These are phyloP conservation scores for Leguminivora glycinivorella DNA, from an alignment of 1,140 invertebrate genomes.

Conservation along the genomic window DNA sequence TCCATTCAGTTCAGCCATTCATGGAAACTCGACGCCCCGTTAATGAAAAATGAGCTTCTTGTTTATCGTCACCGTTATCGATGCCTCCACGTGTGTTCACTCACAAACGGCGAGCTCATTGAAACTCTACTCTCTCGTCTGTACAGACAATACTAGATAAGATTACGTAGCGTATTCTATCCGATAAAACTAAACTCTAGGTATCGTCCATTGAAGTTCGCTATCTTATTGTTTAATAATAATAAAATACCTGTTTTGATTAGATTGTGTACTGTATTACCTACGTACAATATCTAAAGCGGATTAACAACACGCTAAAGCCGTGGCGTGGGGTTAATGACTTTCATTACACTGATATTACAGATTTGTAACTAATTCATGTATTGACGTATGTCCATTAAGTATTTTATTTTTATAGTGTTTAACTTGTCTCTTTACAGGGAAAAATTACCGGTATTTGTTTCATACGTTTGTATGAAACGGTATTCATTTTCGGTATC, in stretches of 20 bases:
- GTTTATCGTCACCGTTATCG: conserved; percentile 67
- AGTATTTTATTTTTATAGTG: too few relatives aligned
- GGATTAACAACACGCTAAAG: not conserved
- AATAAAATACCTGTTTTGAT: not conserved
- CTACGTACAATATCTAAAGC: not conserved
- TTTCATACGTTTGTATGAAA: too few relatives aligned
- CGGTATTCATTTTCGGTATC: too few relatives aligned
- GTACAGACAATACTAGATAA: not conserved
- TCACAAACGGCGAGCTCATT: conserved; percentile 19
- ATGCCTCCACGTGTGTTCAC: conserved; percentile 38
- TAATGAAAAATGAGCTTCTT: conserved; percentile 71
- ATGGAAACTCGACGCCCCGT: conserved; percentile 69
- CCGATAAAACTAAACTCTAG: not conserved
- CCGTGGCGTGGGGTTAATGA: not conserved
- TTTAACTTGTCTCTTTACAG: too few relatives aligned
- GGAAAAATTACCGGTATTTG: too few relatives aligned
- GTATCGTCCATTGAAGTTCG: not conserved
- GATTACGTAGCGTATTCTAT: not conserved
- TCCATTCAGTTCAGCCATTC: conserved; percentile 70
- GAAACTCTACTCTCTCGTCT: not conserved
- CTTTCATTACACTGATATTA: not conserved
- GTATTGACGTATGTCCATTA: not conserved
- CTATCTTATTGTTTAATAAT: conserved; percentile 3
- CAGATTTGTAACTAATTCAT: not conserved
- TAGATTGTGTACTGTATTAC: not conserved